Base-by-base conservation (phyloP, 2,888 invertebrate genomes). In the Pachydiplax longipennis region DNA sequence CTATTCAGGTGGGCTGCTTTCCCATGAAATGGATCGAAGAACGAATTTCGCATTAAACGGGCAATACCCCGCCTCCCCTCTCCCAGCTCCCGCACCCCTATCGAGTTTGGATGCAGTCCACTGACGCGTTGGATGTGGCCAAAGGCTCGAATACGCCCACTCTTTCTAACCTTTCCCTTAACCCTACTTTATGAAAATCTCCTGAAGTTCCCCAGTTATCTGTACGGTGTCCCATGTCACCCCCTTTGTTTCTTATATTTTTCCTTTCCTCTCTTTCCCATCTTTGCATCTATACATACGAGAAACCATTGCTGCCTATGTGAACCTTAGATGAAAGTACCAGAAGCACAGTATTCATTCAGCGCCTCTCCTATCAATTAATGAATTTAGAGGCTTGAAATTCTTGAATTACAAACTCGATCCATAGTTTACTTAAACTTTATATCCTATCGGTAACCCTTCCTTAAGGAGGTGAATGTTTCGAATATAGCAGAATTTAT, bases 31-130 rank as follows among this genome's bases (percentile, higher is more conserved):
- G 58, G 87, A 58, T 58, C 35, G 58, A 13, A 83, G 37, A n/a
- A 61, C 12, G 37, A 35, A 65, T 35, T 35, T 65, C 40, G 58
- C 87, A 65, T 87, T 87, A 58, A 37, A n/a, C 61, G 35, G 48
- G 53, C 83, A 48, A 35, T 83, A 22, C 22, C 53, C 35, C 58
- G 48, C 3, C 48, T 18, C 53, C 48, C 25, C 48, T 12, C 48
- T 25, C 22, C 22, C n/a, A 1, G 22, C 22, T 37, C 53, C 83
- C 4, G 8, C 18, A 48, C 22, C 37, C 83, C 83, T 58, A 35
- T 58, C 58, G 35, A 25, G 53, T 83, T 83, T 87, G 87, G 87
- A 87, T 61, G 87, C 58, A 37, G 87, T 87, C 87, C 87, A 87
- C 87, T 87, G 58, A 25, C 61, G 61, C 61, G 87, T 35, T 4